Base-by-base conservation (phyloP, 2,797 vertebrate species). In the Paedocypris micromegethes region DNA sequence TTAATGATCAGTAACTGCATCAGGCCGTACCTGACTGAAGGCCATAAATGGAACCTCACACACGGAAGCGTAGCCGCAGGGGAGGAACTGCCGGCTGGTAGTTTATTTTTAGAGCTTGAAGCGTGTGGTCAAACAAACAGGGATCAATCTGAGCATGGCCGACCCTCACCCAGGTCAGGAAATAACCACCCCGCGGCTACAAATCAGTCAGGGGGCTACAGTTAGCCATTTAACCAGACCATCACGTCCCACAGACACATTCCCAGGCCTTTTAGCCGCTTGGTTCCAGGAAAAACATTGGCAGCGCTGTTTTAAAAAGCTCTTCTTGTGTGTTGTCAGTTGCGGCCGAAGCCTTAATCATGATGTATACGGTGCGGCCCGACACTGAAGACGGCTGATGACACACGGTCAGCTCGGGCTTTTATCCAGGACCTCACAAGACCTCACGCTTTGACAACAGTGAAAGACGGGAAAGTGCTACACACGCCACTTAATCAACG, bases 71-170 rank as follows among this genome's bases (percentile, higher is more conserved):
- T 23, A 71, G 54, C 64, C 46, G 60, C 40, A 51, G 54, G 40
- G 51, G 9, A 66, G 67, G 51, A 72, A 61, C 49, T 64, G 62
- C 38, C 61, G 56, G 75, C 56, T 60, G 65, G 49, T 52, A 73
- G 71, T 77, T 72, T 80, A 80, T 80, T 77, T 75, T 78, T 73
- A 70, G 77, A 72, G 68, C 56, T 64, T 57, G 62, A 58, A 57
- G 64, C 60, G 58, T 64, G 66, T 64, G 73, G 75, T 67, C 68
- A 80, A 80, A 80, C 71, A 78, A 80, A 78, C 69, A 71, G 48
- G 55, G 62, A 80, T 78, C 67, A 76, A 67, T 76, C 66, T 65
- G 57, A 70, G 59, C 47, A 52, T 43, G 48, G 58, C 43, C 9
- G 68, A 74, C 72, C 50, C 55, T 68, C 72, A 71, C 68, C 58